A percentile compares a stretch with the other conserved stretches of the same genome.
Conservation (phyloP, 2,888 invertebrate species). For the Euphydryas editha region DNA sequence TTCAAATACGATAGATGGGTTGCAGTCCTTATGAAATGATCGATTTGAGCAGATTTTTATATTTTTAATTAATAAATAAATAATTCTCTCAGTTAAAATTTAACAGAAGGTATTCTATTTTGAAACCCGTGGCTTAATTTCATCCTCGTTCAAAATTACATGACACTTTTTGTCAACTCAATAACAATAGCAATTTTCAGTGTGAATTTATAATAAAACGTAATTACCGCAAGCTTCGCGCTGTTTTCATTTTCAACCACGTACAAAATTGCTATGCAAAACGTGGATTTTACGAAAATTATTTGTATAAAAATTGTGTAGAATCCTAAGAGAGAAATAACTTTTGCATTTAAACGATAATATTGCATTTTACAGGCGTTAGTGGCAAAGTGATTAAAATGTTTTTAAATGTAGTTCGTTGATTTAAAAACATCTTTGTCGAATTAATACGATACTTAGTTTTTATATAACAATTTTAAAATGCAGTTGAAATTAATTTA, state of each 20-base stretch:
- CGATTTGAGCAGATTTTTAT: neutral
- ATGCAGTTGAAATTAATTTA: constrained; percentile 5
- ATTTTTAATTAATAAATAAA: neutral
- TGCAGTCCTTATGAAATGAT: neutral
- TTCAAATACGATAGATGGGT: neutral
- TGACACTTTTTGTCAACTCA: constrained; percentile 19
- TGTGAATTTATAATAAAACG: constrained; percentile 26
- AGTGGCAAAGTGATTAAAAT: constrained; percentile 15
- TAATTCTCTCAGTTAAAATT: neutral
- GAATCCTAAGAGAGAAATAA: constrained; percentile 9
- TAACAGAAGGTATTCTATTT: neutral
- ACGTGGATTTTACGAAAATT: constrained; percentile 9
- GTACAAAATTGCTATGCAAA: constrained; percentile 21
- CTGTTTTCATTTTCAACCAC: constrained; percentile 17
- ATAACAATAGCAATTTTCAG: constrained; percentile 26
- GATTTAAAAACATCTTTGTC: neutral
- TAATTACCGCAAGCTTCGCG: constrained; percentile 21
- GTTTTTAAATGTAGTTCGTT: neutral
- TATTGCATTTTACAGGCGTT: constrained; percentile 11
- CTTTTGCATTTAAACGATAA: constrained; percentile 14
- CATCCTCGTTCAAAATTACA: constrained; percentile 6
- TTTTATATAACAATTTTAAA: too few relatives aligned
- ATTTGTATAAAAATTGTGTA: constrained; percentile 9
- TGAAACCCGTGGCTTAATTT: neutral
- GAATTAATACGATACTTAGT: too few relatives aligned